These are phyloP conservation scores for Tetragonula clypearis DNA, from an alignment of 1,140 invertebrate species.

Conservation along the genomic window DNA sequence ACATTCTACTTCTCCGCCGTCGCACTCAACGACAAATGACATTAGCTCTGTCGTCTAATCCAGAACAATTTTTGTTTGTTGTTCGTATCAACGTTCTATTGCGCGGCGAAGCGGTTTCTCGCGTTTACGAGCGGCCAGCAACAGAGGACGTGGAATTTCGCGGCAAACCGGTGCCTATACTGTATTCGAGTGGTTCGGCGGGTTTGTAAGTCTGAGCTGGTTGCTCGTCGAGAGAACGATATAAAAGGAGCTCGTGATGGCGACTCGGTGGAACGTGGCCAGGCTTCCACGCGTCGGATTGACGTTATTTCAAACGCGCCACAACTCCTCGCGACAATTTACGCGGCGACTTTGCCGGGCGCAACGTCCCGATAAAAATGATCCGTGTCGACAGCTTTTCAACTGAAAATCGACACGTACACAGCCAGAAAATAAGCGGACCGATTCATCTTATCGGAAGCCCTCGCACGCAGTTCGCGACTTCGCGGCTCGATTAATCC, in stretches of 20 bases:
- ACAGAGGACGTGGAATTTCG: not conserved
- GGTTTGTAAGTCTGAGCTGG: not conserved
- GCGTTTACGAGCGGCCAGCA: not conserved
- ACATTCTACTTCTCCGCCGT: not conserved
- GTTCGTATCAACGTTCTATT: not conserved
- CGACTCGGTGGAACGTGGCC: slow-evolving; percentile 30
- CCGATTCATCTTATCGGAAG: not conserved
- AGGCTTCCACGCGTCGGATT: slow-evolving; percentile 27
- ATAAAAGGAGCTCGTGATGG: slow-evolving; percentile 18
- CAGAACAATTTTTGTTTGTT: not conserved
- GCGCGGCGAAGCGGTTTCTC: slow-evolving; percentile 3
- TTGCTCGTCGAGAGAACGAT: slow-evolving; percentile 11
- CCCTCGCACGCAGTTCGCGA: not conserved
- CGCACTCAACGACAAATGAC: not conserved
- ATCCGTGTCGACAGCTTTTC: not conserved
- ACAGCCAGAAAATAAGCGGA: not conserved
- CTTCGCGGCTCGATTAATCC: not conserved
- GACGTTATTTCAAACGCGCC: slow-evolving; percentile 37
- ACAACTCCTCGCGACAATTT: slow-evolving; percentile 26
- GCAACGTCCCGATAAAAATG: slow-evolving; percentile 23
- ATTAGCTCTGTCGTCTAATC: not conserved
- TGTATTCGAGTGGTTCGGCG: slow-evolving; percentile 6
- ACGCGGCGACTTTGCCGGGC: not conserved
- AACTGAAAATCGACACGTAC: not conserved
- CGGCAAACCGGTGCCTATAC: not conserved